Percentiles rank a stretch among this genome's conserved stretches.
phyloP scores from a whole-genome alignment of 2,888 invertebrate species.

The Carterocephalus palaemon region DNA sequence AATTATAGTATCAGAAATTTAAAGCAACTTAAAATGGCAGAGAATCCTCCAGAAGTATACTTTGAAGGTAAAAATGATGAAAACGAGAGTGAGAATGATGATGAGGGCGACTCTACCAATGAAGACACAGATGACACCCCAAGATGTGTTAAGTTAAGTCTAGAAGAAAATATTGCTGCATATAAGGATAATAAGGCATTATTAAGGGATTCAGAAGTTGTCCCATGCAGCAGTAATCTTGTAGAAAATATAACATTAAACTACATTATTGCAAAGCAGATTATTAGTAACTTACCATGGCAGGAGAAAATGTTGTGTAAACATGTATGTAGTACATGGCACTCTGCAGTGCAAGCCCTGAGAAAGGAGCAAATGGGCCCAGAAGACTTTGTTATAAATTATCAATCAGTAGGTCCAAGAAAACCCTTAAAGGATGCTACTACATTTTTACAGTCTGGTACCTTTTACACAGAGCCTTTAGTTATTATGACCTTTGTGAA shows the following conservation, averaged over 20 bases:
- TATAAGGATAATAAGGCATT: conserved; percentile 46
- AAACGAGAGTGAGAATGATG: conserved; percentile 33
- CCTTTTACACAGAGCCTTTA: conserved; percentile 55
- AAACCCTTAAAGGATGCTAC: conserved; percentile 40
- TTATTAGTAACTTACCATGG: conserved; percentile 61
- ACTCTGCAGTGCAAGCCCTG: conserved; percentile 53
- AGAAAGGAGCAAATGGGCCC: conserved; percentile 53
- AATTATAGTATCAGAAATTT: conserved; percentile 80
- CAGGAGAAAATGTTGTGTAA: conserved; percentile 63
- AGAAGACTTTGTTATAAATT: conserved; percentile 55
- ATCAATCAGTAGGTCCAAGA: too few species aligned
- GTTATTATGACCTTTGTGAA: conserved; percentile 59
- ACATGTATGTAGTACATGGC: conserved; percentile 63
- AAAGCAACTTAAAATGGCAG: conserved; percentile 46
- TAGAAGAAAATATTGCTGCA: conserved; percentile 51
- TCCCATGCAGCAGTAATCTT: conserved; percentile 44
- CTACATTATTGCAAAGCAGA: conserved; percentile 67
- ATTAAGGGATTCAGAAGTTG: conserved; percentile 40
- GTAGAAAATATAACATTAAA: conserved; percentile 57
- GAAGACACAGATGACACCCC: conserved; percentile 28
- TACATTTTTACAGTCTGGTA: conserved; percentile 49
- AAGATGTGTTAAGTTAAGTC: conserved; percentile 42
- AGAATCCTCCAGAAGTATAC: conserved; percentile 36
- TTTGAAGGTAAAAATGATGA: conserved; percentile 34
- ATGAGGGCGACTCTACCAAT: conserved; percentile 6